Evolutionary conservation across 1,140 invertebrate species (phyloP).

Genomic region (Protaetia brevitarsis): DNA sequence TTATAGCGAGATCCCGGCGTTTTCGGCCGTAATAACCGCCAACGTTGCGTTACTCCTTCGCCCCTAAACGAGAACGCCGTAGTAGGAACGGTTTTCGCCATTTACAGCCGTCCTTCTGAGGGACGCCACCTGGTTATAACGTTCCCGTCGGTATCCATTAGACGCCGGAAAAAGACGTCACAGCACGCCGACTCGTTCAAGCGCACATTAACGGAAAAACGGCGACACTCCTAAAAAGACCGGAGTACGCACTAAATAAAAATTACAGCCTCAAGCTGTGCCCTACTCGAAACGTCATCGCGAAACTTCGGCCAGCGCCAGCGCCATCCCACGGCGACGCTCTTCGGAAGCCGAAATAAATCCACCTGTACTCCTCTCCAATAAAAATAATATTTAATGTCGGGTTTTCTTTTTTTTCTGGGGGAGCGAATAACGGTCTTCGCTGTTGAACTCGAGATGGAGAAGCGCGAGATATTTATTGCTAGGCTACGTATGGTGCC

Average conservation of each 20-base stretch:
- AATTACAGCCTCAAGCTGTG: slow-evolving; percentile 15
- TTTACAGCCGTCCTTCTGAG: neutral
- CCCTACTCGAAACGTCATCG: neutral
- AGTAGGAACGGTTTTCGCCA: neutral
- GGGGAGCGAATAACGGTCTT: too few species aligned
- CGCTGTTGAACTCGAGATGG: too few species aligned
- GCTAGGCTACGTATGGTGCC: too few species aligned
- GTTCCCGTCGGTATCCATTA: neutral
- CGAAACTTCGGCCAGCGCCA: neutral
- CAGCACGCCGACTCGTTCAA: neutral
- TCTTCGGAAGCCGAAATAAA: neutral
- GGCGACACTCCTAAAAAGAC: slow-evolving; percentile 8
- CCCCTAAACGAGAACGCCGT: neutral
- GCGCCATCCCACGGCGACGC: neutral
- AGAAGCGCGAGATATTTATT: too few species aligned
- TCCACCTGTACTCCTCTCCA: neutral
- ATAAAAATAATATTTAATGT: neutral
- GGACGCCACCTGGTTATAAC: neutral
- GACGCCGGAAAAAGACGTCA: slow-evolving; percentile 2
- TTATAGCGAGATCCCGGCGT: too few species aligned
- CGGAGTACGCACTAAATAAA: slow-evolving; percentile 7
- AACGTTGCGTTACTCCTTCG: too few species aligned
- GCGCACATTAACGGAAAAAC: slow-evolving; percentile 8
- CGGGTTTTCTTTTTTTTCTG: neutral
- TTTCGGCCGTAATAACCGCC: too few species aligned